Conservation (phyloP, 2,113 vertebrate species). For the Epinephelus cyanopodus region DNA sequence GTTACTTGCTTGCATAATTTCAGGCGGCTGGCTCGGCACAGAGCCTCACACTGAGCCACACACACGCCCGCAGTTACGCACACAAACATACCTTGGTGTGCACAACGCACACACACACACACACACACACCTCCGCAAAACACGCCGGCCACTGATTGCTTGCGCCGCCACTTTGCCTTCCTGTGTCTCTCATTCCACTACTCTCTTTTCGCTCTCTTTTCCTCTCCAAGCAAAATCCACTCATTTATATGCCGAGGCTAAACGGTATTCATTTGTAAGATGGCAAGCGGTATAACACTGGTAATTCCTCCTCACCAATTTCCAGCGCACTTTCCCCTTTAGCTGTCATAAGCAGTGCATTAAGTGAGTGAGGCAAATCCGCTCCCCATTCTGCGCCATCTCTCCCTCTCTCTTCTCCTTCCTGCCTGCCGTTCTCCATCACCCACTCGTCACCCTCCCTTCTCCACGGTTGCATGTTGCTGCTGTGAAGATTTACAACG, state of each 20-base stretch:
- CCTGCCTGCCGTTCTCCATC: slow-evolving; percentile 65
- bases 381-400: slow-evolving; percentile 57
- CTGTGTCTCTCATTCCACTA: slow-evolving; percentile 63
- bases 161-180: slow-evolving; percentile 72
- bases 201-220: slow-evolving; percentile 56
- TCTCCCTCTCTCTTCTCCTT: slow-evolving; percentile 29
- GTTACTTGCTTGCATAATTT: slow-evolving; percentile 96
- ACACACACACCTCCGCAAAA: slow-evolving; percentile 27
- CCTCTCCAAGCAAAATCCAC: slow-evolving; percentile 86
- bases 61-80: slow-evolving; percentile 48
- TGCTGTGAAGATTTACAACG: slow-evolving; percentile 95
- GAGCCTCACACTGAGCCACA: slow-evolving; percentile 58
- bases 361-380: slow-evolving; percentile 80
- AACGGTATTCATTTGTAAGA: slow-evolving; percentile 90
- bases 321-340: slow-evolving; percentile 85
- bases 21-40: slow-evolving; percentile 83
- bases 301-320: slow-evolving; percentile 93
- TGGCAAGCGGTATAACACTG: slow-evolving; percentile 87
- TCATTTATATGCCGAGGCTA: slow-evolving; percentile 93
- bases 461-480: slow-evolving; percentile 84
- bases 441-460: slow-evolving; percentile 72
- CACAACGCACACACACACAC: slow-evolving; percentile 25
- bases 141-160: slow-evolving; percentile 77
- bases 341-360: slow-evolving; percentile 96
- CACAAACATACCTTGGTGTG: slow-evolving; percentile 51